Conservation (phyloP, 2,888 invertebrate genomes). For the Melinaea menophilus region DNA sequence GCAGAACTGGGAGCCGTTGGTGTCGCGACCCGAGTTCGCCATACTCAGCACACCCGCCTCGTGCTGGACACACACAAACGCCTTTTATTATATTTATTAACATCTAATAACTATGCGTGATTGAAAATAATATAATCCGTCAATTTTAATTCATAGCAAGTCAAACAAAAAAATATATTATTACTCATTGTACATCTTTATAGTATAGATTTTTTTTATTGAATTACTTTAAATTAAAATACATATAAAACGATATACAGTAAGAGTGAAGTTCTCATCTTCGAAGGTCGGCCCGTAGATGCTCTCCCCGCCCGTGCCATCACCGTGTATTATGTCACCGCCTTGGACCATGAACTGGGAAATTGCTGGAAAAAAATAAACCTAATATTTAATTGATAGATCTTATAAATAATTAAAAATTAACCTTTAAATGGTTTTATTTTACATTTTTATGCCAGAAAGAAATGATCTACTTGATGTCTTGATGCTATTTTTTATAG, state of each 20-base stretch:
- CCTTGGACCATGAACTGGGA: slow-evolving; percentile 94
- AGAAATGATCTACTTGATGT: too few species aligned
- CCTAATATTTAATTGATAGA: neutral
- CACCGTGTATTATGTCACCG: slow-evolving; percentile 85
- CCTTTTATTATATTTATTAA: slow-evolving; percentile 5
- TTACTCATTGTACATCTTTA: too few species aligned
- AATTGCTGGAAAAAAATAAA: slow-evolving; percentile 78
- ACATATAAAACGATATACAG: slow-evolving; percentile 51
- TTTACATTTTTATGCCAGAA: too few species aligned
- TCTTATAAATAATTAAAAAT: neutral
- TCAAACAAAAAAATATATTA: too few species aligned
- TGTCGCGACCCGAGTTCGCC: slow-evolving; percentile 89
- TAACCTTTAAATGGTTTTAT: neutral
- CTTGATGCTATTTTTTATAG: too few species aligned
- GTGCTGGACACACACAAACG: slow-evolving; percentile 64
- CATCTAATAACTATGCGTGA: neutral
- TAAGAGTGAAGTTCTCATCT: slow-evolving; percentile 90
- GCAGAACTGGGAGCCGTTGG: slow-evolving; percentile 97
- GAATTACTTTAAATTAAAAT: neutral
- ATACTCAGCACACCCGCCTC: slow-evolving; percentile 84
- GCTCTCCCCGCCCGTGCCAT: slow-evolving; percentile 95
- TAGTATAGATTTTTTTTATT: too few species aligned
- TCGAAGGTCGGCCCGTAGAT: slow-evolving; percentile 94
- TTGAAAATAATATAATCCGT: too few species aligned
- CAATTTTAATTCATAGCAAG: too few species aligned